phyloP scores from a whole-genome alignment of 2,113 vertebrate genomes.

The Brachyistius frenatus region DNA sequence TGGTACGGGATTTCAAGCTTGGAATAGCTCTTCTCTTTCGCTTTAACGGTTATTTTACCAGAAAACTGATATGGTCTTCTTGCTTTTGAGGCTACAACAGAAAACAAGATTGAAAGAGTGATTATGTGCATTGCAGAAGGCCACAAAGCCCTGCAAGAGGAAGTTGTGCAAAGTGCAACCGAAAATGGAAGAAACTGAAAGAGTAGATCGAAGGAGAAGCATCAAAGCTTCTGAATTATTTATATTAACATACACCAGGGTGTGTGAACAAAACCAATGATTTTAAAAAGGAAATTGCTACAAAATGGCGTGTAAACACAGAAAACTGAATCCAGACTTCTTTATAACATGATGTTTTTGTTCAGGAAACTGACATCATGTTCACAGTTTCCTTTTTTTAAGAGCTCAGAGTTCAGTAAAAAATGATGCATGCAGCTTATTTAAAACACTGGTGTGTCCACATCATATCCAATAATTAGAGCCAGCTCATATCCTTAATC shows the following conservation, averaged over 20 bases:
- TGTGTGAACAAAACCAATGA: not conserved
- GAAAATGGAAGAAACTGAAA: not conserved
- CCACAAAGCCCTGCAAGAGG: conserved; percentile 25
- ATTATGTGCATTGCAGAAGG: conserved; percentile 20
- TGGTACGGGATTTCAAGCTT: conserved; percentile 99
- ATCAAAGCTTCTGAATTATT: not conserved
- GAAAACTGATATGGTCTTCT: conserved; percentile 93
- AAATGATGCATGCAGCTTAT: not conserved
- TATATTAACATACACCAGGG: not conserved
- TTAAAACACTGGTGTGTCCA: not conserved
- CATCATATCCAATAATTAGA: not conserved
- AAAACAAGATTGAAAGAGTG: conserved; percentile 8
- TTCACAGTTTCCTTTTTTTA: not conserved
- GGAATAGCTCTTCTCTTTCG: conserved; percentile 98
- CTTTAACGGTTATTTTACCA: conserved; percentile 99
- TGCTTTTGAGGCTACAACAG: conserved; percentile 92
- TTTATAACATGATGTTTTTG: not conserved
- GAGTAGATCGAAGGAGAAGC: not conserved
- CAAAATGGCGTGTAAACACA: not conserved
- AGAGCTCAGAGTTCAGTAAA: not conserved
- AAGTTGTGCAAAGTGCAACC: conserved; percentile 38
- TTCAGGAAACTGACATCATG: conserved; percentile 3
- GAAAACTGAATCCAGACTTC: not conserved
- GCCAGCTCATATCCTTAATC: not conserved
- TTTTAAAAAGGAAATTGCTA: no score